Conservation (phyloP, 2,888 invertebrate genomes). For the Synergus umbraculus region DNA sequence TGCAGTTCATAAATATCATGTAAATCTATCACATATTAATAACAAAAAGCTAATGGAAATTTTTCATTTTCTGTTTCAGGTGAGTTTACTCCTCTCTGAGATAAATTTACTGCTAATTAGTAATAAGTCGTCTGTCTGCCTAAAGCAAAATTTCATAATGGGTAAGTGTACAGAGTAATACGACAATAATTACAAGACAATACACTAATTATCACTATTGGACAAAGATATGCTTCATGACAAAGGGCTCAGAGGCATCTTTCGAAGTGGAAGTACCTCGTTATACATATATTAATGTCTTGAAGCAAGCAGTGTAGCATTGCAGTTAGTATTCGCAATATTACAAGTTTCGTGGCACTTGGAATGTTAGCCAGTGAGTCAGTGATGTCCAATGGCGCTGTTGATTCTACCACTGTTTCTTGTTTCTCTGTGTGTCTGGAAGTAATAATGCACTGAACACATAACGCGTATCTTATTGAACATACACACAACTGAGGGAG, state of each 20-base stretch:
- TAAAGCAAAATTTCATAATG: not conserved
- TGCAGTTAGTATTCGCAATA: slow-evolving; percentile 20
- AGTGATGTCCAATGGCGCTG: slow-evolving; percentile 19
- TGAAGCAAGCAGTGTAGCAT: slow-evolving; percentile 21
- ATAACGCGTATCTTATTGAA: slow-evolving; percentile 29
- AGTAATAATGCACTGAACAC: slow-evolving; percentile 12
- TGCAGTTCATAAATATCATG: not conserved
- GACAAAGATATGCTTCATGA: not conserved
- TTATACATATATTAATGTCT: slow-evolving; percentile 2
- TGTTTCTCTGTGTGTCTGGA: not conserved
- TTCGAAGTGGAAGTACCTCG: not conserved
- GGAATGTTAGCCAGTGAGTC: not conserved
- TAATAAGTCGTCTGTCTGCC: too few relatives aligned
- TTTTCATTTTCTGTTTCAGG: not conserved
- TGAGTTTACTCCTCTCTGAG: not conserved
- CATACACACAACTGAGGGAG: not conserved
- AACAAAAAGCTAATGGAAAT: not conserved
- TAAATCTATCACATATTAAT: not conserved
- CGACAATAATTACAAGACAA: not conserved
- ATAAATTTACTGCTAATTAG: too few relatives aligned
- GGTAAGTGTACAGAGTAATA: not conserved
- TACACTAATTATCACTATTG: slow-evolving; percentile 13
- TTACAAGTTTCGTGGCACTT: slow-evolving; percentile 38
- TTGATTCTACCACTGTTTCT: slow-evolving; percentile 34
- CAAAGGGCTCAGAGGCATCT: not conserved